phyloP scores from a whole-genome alignment of 2,113 vertebrate species.

The Notothenia rossii region DNA sequence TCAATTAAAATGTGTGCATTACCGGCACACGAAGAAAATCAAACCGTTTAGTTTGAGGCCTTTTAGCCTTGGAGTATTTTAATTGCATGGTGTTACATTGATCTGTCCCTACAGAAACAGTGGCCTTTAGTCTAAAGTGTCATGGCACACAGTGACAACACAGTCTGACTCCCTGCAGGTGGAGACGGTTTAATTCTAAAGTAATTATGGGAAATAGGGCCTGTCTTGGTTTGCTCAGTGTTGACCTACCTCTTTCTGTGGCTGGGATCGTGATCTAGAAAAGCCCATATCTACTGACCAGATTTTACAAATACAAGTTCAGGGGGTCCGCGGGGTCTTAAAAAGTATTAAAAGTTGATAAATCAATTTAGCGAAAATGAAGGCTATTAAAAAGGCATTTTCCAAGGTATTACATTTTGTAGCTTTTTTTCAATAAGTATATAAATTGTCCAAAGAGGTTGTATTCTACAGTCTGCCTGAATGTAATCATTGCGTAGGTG shows the following conservation, averaged over 20 bases:
- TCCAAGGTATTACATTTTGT: no score
- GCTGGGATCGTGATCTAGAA: not conserved
- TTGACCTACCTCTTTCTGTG: slow-evolving; percentile 2
- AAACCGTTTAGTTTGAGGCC: slow-evolving; percentile 25
- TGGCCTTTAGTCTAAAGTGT: slow-evolving; percentile 46
- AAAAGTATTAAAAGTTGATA: no score
- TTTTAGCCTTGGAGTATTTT: slow-evolving; percentile 45
- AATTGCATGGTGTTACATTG: slow-evolving; percentile 47
- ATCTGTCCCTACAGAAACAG: slow-evolving; percentile 45
- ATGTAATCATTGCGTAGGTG: no score
- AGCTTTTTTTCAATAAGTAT: no score
- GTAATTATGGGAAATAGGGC: slow-evolving; percentile 58
- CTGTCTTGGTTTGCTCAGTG: slow-evolving; percentile 33
- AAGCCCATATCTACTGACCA: not conserved
- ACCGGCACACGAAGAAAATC: slow-evolving; percentile 13
- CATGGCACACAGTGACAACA: slow-evolving; percentile 43
- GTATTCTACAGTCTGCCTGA: no score
- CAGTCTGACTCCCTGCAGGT: slow-evolving; percentile 30
- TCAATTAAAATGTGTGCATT: not conserved
- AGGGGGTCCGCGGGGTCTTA: no score
- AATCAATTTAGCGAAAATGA: no score
- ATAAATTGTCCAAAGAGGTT: no score
- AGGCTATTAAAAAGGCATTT: no score
- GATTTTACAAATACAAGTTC: not conserved
- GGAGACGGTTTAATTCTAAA: slow-evolving; percentile 60